Conservation (phyloP, 2,888 invertebrate species). For the Sinelater perroti region DNA sequence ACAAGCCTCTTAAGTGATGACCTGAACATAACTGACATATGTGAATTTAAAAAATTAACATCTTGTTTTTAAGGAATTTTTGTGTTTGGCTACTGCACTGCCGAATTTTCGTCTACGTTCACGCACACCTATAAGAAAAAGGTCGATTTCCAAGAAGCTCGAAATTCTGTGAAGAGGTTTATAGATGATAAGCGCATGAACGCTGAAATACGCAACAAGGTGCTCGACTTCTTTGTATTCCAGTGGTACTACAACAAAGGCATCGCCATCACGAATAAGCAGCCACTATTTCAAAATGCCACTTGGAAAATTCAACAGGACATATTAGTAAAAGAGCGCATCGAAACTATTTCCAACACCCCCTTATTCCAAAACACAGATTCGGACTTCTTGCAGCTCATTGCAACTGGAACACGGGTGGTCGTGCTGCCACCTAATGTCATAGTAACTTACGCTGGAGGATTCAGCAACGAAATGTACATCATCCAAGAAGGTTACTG, state of each 20-base stretch:
- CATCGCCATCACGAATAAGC: slow-evolving; percentile 36
- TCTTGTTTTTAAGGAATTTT: slow-evolving; percentile 62
- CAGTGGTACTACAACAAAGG: slow-evolving; percentile 67
- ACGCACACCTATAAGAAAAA: slow-evolving; percentile 63
- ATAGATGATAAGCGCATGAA: slow-evolving; percentile 64
- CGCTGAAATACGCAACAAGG: slow-evolving; percentile 60
- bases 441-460: slow-evolving; percentile 65
- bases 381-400: slow-evolving; percentile 25
- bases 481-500: slow-evolving; percentile 66
- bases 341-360: slow-evolving; percentile 62
- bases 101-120: slow-evolving; percentile 64
- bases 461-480: slow-evolving; percentile 64
- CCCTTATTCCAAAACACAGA: slow-evolving; percentile 64
- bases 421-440: slow-evolving; percentile 64
- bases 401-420: slow-evolving; percentile 59
- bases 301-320: slow-evolving; percentile 62
- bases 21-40: too few relatives aligned
- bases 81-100: slow-evolving; percentile 63
- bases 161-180: slow-evolving; percentile 63
- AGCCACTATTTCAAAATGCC: slow-evolving; percentile 44
- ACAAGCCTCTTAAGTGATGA: too few relatives aligned
- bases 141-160: slow-evolving; percentile 63
- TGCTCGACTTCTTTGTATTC: slow-evolving; percentile 64
- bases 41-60: too few relatives aligned
- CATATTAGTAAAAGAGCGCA: slow-evolving; percentile 63